Percentiles rank a stretch among this genome's conserved stretches.
Evolutionary conservation across 1,140 invertebrate species (phyloP).

Genomic region (Phortica variegata): DNA sequence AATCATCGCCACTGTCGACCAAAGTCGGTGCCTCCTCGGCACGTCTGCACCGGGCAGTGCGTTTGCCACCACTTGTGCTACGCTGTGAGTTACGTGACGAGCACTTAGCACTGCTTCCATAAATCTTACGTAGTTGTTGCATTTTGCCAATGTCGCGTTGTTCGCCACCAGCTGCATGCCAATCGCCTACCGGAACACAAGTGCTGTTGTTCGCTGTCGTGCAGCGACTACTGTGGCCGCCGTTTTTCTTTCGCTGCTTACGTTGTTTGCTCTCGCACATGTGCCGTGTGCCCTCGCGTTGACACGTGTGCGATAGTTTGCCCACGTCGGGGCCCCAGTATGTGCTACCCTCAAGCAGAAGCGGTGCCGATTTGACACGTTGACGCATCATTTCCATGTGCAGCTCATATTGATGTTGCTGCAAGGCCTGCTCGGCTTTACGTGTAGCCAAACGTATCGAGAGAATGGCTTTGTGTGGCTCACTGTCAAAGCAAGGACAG

Average conservation of each 20-base stretch:
- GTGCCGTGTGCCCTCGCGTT: slow-evolving; percentile 34
- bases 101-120: slow-evolving; percentile 29
- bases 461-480: slow-evolving; percentile 46
- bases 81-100: slow-evolving; percentile 38
- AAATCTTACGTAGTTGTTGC: slow-evolving; percentile 45
- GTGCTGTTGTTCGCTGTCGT: neutral
- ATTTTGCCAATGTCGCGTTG: slow-evolving; percentile 12
- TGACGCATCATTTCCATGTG: slow-evolving; percentile 55
- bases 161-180: slow-evolving; percentile 15
- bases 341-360: slow-evolving; percentile 47
- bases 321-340: slow-evolving; percentile 51
- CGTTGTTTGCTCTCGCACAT: slow-evolving; percentile 34
- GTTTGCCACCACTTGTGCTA: slow-evolving; percentile 20
- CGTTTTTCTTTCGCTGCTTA: slow-evolving; percentile 26
- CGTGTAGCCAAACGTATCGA: slow-evolving; percentile 49
- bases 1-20: slow-evolving; percentile 47
- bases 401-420: slow-evolving; percentile 48
- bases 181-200: neutral
- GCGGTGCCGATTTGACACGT: slow-evolving; percentile 48
- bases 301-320: slow-evolving; percentile 42
- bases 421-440: slow-evolving; percentile 48
- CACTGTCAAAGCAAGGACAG: slow-evolving; percentile 26
- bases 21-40: slow-evolving; percentile 23
- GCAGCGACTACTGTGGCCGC: slow-evolving; percentile 17
- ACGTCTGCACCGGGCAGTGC: slow-evolving; percentile 3